Evolutionary conservation across 2,797 vertebrate genomes (phyloP), one percentile per base, ranked within the genome.

Genomic region (Sebastes reedi): DNA sequence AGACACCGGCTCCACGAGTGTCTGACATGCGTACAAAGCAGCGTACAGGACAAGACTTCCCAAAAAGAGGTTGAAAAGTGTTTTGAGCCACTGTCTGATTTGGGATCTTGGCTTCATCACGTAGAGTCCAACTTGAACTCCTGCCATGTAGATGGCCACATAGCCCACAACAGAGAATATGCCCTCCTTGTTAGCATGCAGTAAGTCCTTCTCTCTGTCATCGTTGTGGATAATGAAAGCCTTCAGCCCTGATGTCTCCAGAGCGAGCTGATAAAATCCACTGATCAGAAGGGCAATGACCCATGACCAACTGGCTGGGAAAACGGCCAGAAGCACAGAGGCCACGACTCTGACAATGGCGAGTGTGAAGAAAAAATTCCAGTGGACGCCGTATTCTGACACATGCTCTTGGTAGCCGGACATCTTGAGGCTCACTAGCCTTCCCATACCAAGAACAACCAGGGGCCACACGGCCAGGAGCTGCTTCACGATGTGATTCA

Each of bases 281-380:
- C 91, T 90, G 10, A 98, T 89, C 16, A 94, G 73, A 12, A 96
- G 2, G 12, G 97, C 96, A 39, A 96, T 22, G 2, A 97, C 14
- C 97, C 97, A 97, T 0, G 96, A 95, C 24, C 83, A 90, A 5
- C 56, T 92, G 46, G 87, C 85, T 4, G 97, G 96, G 25, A 97
- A 93, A 11, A 97, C 0, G 13, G 91, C 78, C 76, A 99, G 84
- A 65, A 99, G 87, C 24, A 96, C 36, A 6, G 98, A 97, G 8
- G 97, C 96, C 59, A 95, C 74, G 25, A 98, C 88, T 91, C 96
- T 96, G 34, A 99, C 96, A 4, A 96, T 77, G 1, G 97, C 96
- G 66, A 99, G 77, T 1, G 98, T 99, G 84, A 99, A 99, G 89
- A 99, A 99, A 75, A 99, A 99, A 89, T 99, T 99, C 99, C 99